Evolutionary conservation across 2,797 vertebrate genomes (phyloP).

Genomic region (Chlorospingus flavigularis): DNA sequence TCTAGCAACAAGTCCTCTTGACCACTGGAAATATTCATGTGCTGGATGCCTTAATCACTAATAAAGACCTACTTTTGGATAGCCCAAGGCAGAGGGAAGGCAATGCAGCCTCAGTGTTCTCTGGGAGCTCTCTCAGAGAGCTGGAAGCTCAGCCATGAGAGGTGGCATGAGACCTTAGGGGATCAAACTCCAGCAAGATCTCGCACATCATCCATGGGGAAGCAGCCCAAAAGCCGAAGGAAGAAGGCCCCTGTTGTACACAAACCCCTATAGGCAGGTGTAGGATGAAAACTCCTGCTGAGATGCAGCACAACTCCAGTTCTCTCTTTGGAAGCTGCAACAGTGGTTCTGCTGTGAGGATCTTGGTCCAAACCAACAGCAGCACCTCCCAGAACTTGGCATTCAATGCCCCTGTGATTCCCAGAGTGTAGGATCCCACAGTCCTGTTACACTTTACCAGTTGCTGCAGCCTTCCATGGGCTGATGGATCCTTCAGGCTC

Average conservation of each 20-base stretch:
- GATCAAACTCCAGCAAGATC: not conserved
- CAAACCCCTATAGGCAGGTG: not conserved
- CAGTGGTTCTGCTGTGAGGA: not conserved
- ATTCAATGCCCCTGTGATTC: not conserved
- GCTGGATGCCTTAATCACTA: not conserved
- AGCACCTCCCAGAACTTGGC: not conserved
- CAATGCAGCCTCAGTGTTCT: not conserved
- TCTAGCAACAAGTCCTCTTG: not conserved
- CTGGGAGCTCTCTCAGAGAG: not conserved
- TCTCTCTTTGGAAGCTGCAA: not conserved
- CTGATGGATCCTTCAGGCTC: not conserved
- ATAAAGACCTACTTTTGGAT: not conserved
- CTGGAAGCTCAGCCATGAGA: not conserved
- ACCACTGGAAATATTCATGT: not conserved
- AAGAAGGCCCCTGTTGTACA: not conserved
- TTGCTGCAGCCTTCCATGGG: not conserved
- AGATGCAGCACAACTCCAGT: not conserved
- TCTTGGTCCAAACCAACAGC: not conserved
- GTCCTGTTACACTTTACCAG: not conserved
- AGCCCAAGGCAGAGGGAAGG: not conserved
- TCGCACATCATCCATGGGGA: not conserved
- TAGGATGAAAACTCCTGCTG: not conserved
- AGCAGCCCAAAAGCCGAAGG: not conserved
- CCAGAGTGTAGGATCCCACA: not conserved
- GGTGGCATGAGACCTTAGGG: accelerated